Percentiles rank a stretch among this genome's conserved stretches.
Evolutionary conservation across 2,797 vertebrate species (phyloP).

Genomic region (Acanthopagrus latus): DNA sequence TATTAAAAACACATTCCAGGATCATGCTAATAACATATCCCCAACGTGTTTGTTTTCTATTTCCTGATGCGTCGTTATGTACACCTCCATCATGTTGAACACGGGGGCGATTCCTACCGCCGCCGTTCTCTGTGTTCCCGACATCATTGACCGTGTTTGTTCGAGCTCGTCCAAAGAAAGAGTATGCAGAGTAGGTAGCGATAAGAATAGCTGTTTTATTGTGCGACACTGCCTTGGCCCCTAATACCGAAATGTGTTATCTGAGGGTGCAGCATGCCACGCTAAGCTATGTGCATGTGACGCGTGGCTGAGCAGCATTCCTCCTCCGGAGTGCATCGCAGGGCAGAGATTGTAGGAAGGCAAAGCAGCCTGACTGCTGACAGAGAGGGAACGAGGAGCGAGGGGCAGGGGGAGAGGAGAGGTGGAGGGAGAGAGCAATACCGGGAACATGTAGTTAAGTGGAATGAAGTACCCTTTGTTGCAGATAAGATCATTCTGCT

Average conservation of each 20-base stretch:
- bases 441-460: slow-evolving; percentile 76
- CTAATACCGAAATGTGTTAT: slow-evolving; percentile 82
- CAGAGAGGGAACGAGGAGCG: slow-evolving; percentile 50
- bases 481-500: slow-evolving; percentile 80
- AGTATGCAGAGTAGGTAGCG: slow-evolving; percentile 65
- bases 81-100: slow-evolving; percentile 26
- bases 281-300: slow-evolving; percentile 81
- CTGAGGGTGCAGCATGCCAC: slow-evolving; percentile 79
- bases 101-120: slow-evolving; percentile 34
- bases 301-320: slow-evolving; percentile 80
- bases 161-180: slow-evolving; percentile 52
- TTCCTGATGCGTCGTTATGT: slow-evolving; percentile 18
- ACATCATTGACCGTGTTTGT: slow-evolving; percentile 44
- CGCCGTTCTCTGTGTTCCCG: slow-evolving; percentile 20
- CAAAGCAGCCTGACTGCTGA: slow-evolving; percentile 65
- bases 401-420: slow-evolving; percentile 42
- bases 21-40: slow-evolving; percentile 22
- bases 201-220: slow-evolving; percentile 85
- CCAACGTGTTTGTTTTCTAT: slow-evolving; percentile 24
- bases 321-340: slow-evolving; percentile 77
- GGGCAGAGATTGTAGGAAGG: slow-evolving; percentile 79
- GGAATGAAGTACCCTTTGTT: slow-evolving; percentile 78
- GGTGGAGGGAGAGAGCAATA: slow-evolving; percentile 54
- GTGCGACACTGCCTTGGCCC: slow-evolving; percentile 82
- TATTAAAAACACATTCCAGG: neutral